Base-by-base conservation (phyloP, 2,113 vertebrate species). In the Chunga burmeisteri region DNA sequence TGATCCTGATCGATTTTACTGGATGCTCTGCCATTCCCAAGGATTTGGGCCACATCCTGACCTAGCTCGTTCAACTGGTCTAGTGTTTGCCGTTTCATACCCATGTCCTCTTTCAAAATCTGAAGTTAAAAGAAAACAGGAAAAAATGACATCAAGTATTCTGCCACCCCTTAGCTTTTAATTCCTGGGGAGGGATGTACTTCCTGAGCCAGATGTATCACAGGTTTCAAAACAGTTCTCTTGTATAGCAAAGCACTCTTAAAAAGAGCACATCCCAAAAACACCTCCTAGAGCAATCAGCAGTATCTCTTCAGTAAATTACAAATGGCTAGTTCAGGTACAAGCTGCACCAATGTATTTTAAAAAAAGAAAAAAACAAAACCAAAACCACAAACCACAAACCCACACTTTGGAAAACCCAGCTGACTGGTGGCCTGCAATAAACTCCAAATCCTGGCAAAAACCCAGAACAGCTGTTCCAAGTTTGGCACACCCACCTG, bases 71-170 rank as follows among this genome's bases (percentile, higher is more conserved):
- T 98, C 78, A 99, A 98, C 58, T 99, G 98, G 85, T 99, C 99
- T 80, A 99, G 95, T 0, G 98, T 98, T 72, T 98, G 98, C 49
- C 98, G 98, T 95, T 99, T 99, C 98, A 98, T 99, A 93, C 99
- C 99, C 99, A 99, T 99, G 93, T 99, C 99, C 90, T 99, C 99
- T 88, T 99, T 99, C 94, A 99, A 98, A 97, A 98, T 99, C 99
- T 99, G 87, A 62, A 58, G 79, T 90, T 84, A 66, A 75, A 97
- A 92, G 25, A 84, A 86, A 83, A 90, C 2, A 90, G 87, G 68
- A 34, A 63, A 86, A 93, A 6, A 83, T 2, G 0, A 65, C 20
- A 61, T 68, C 30, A 72, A 65, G 6, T 44, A 53, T 73, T 90
- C 53, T 81, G 38, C 40, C 56, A 74, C 38, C 40, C 23, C 17